Base-by-base conservation (phyloP, 2,888 invertebrate genomes). In the Lasioglossum leucozonium region DNA sequence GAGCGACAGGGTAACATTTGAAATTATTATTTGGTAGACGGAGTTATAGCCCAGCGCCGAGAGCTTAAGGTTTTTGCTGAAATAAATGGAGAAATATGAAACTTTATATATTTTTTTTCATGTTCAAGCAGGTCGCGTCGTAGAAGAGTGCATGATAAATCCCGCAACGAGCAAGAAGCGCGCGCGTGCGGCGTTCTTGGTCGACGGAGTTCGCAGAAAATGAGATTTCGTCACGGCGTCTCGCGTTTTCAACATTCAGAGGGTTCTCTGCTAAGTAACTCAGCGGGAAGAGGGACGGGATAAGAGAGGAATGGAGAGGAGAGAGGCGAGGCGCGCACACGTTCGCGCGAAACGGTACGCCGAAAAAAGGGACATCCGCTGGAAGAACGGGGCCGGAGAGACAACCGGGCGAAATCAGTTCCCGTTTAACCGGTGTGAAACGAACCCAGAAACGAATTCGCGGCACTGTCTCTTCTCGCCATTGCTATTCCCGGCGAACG, bases 221-320 rank as follows among this genome's bases (percentile, higher is more conserved):
- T 87, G 87, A 87, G 89, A 89, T 89, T 86, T 81, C 81, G 74
- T 65, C 72, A 55, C 47, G 65, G 69, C 80, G 44, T 80, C 82
- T 85, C 58, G 85, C 44, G 76, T 72, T 80, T 89, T 88, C 86
- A 86, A 89, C 79, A 89, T 89, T 89, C 85, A 89, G 88, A 88
- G 77, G 85, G 74, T 42, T 65, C 77, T 42, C 30, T 69, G 40
- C 65, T 69, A 58, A 76, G 44, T 72, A 37, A 79, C 55, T 62
- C 18, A 44, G 34, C n/a, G 65, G 18, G 5, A 44, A 26, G 71
- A 42, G 1, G 30, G 30, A 62, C 11, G 62, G 30, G 58, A 30
- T 0, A 16, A 62, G 58, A 62, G 58, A 30, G 16, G 58, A 13
- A 5, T 11, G 1, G 58, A 58, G 13, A 26, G 11, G 26, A 2